Evolutionary conservation across 2,113 vertebrate genomes (phyloP), one percentile per base, ranked within the genome.

Genomic region (Actenoides hombroni): DNA sequence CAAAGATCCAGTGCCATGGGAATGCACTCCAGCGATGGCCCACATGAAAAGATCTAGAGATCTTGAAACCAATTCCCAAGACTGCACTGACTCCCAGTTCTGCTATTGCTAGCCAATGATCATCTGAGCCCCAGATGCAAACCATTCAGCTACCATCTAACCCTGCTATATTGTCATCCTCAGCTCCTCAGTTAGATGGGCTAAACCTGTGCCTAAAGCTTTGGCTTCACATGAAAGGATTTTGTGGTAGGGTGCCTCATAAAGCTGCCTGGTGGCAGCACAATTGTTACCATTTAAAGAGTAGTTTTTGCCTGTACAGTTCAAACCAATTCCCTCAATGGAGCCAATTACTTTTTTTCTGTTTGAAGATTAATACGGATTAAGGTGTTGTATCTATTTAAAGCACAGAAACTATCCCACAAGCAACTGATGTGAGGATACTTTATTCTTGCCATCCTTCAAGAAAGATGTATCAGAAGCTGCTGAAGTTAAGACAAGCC

Each of bases 191-290:
- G 33, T 60, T 42, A 89, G 39, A 92, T 68, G 48, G 53, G 39
- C 91, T 64, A 95, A 92, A 95, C 86, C 91, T 89, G 77, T 91
- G 81, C 59, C 39, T 91, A 89, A 89, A 92, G 69, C 35, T n/a
- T 82, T 69, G 29, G 29, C 68, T 75, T 42, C 26, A 60, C 57
- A 64, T 76, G 74, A 87, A 89, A 89, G 48, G 65, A 37, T 65
- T 91, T 88, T 91, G 74, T 57, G 74, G 31, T 61, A 76, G 57
- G 35, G 63, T 69, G 48, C 65, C 48, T 54, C 1, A 0, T 59
- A 81, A 84, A 74, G 68, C 73, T 95, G 67, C 44, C 63, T 94
- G 11, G 63, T 87, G 44, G 87, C 54, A 95, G 49, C 2, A 9
- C 49, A 93, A 56, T 57, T 83, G 54, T 77, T 78, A 86, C 51